These are phyloP conservation scores for Noctua janthe DNA, from an alignment of 2,888 invertebrate genomes.

Conservation along the genomic window DNA sequence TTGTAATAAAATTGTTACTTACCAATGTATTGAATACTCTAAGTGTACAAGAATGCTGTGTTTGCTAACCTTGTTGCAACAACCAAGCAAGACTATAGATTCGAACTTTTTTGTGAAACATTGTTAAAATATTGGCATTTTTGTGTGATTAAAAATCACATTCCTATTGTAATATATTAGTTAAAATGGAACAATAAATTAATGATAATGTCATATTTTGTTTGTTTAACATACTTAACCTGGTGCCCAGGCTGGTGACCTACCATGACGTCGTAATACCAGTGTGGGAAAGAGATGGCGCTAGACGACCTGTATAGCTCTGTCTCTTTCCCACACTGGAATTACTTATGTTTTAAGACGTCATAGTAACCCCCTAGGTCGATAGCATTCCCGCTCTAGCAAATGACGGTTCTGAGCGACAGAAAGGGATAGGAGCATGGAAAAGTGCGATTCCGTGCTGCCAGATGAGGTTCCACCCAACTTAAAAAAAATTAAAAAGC, in stretches of 20 bases:
- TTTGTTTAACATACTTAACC: not conserved
- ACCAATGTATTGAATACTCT: conserved; percentile 22
- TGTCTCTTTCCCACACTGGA: too few relatives aligned
- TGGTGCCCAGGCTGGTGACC: not conserved
- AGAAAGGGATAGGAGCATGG: not conserved
- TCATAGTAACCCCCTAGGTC: not conserved
- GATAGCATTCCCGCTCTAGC: not conserved
- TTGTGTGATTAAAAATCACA: conserved; percentile 50
- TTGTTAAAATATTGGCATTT: conserved; percentile 2
- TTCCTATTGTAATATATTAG: conserved; percentile 52
- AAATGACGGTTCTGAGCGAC: not conserved
- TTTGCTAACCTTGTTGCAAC: conserved; percentile 5
- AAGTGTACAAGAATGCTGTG: not conserved
- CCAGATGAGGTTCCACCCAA: not conserved
- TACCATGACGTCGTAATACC: too few relatives aligned
- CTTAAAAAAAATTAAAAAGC: too few relatives aligned
- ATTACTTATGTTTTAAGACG: too few relatives aligned
- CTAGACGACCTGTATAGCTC: too few relatives aligned
- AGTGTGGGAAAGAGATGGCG: too few relatives aligned
- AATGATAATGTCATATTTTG: conserved; percentile 18
- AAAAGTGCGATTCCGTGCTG: not conserved
- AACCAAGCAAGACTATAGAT: not conserved
- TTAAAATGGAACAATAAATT: conserved; percentile 36
- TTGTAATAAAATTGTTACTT: not conserved
- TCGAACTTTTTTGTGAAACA: not conserved